Evolutionary conservation across 30 jellyfish, hydroid and myxozoan species (phyloP), one percentile per base, ranked within the genome.

Genomic region (Catostylus mosaicus): DNA sequence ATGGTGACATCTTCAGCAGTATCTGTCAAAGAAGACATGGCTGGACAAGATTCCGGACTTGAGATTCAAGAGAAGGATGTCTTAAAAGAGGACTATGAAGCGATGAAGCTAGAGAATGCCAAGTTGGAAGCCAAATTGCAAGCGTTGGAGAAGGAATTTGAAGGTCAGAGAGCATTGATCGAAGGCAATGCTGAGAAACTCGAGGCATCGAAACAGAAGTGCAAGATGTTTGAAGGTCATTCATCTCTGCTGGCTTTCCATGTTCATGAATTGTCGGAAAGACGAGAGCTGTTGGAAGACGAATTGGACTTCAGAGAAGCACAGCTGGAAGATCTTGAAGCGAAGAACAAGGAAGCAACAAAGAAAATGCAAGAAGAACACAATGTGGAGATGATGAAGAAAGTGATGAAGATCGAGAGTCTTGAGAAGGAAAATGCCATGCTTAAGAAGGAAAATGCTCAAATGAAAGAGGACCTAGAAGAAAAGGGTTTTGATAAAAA

Each of bases 141-240:
- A 2, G 16, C 5, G 1, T 27, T 68, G 63, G 18, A 11, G 18
- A 59, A 59, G 19, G 18, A 22, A 23, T 2, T 22, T 27, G 71
- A 59, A 59, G 71, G 24, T 18, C 71, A 59, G 38, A 23, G 19
- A 59, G 71, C 36, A 59, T 19, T 16, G 37, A 23, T 59, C 11
- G 71, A n/a, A 23, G 71, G 24, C 4, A 59, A 37, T 1, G 38
- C 5, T 4, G 38, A 59, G 12, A 24, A 23, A 12, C 38, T 59
- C 7, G 20, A 59, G 26, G 38, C 16, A 24, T 59, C 38, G 71
- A 59, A n/a, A 14, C 38, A 12, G n/a, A n/a, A n/a, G n/a, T n/a
- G n/a, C n/a, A n/a, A n/a, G n/a, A n/a, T n/a, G 60, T 68, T 36
- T 68, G 80, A 68, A 19, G 64, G 18, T n/a, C 80, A 68, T 32